Base-by-base conservation (phyloP, 35 echinoderm and acorn worm species). In the Patiria miniata region DNA sequence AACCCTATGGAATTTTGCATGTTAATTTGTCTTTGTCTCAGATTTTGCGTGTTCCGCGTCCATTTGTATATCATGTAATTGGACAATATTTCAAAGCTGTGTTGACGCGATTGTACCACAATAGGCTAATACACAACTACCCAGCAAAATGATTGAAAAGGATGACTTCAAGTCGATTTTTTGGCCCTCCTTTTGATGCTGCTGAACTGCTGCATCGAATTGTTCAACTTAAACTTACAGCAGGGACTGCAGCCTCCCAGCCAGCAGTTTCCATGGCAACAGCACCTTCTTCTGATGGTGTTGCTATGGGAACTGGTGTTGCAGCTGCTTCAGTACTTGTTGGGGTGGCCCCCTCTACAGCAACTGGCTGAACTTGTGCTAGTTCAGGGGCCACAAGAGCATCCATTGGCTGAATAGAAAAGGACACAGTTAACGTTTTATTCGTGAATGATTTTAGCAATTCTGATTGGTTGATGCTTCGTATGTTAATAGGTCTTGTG, bases 211-310 rank as follows among this genome's bases (percentile, higher is more conserved):
- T 5, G 3, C 8, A 6, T 19, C 1, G 59, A 52, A 1, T 16
- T 51, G 1, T 57, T 33, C 38, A 21, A 36, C 37, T 6, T 28
- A 17, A 15, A 86, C 95, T 90, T 69, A 97, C 95, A 21, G 73
- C 57, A 14, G 87, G 93, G 28, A 94, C 89, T 39, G 86, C 79
- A 37, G 87, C 92, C 32, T 94, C 77, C 96, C 96, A 99, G 7
- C 89, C 73, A 60, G 86, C 80, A 21, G 69, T 77, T 39, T 82
- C 79, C 79, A 89, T 68, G 8, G 79, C 60, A 26, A 81, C 44
- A 18, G 86, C 51, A 5, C 32, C 33, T 30, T 23, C 32, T 39
- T 81, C 76, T 8, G 10, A 79, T 37, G 14, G 14, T 80, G 30
- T 19, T 39, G 80, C 65, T 8, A 30, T 14, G 17, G 80, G 40